A percentile compares a stretch with the other conserved stretches of the same genome.
These are phyloP conservation scores for Bombyx mori DNA, from an alignment of 1,140 invertebrate species.

Conservation along the genomic window DNA sequence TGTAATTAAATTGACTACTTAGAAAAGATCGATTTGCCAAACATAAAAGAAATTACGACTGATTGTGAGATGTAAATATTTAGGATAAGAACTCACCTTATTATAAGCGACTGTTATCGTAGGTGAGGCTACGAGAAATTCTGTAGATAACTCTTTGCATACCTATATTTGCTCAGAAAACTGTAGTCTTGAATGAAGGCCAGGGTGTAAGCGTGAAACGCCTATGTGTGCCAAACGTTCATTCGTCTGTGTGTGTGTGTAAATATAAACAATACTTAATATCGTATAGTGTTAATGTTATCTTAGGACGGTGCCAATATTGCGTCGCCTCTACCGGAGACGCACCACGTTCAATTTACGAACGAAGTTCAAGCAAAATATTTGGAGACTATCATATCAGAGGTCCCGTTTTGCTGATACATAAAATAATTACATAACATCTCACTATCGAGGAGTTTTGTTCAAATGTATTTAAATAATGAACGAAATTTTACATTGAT, in stretches of 20 bases:
- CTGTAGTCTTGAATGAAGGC: constrained; percentile 39
- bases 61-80: constrained; percentile 68
- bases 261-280: constrained; percentile 33
- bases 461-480: too few relatives aligned
- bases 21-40: constrained; percentile 54
- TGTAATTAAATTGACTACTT: constrained; percentile 18
- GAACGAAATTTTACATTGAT: constrained; percentile 8
- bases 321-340: constrained; percentile 8
- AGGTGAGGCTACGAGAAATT: constrained; percentile 43
- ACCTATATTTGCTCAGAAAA: constrained; percentile 67
- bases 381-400: too few relatives aligned
- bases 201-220: constrained; percentile 44
- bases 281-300: constrained; percentile 15
- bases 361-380: too few relatives aligned
- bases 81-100: constrained; percentile 60
- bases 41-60: constrained; percentile 52
- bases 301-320: constrained; percentile 17
- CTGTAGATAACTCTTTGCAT: constrained; percentile 63
- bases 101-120: constrained; percentile 37
- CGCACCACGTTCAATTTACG: neutral
- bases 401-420: neutral
- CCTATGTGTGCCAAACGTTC: constrained; percentile 62
- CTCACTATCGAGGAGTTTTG: too few relatives aligned
- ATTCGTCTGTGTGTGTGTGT: constrained; percentile 35
- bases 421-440: neutral